Evolutionary conservation across 2,888 invertebrate genomes (phyloP).

Genomic region (Andrena haemorrhoa): DNA sequence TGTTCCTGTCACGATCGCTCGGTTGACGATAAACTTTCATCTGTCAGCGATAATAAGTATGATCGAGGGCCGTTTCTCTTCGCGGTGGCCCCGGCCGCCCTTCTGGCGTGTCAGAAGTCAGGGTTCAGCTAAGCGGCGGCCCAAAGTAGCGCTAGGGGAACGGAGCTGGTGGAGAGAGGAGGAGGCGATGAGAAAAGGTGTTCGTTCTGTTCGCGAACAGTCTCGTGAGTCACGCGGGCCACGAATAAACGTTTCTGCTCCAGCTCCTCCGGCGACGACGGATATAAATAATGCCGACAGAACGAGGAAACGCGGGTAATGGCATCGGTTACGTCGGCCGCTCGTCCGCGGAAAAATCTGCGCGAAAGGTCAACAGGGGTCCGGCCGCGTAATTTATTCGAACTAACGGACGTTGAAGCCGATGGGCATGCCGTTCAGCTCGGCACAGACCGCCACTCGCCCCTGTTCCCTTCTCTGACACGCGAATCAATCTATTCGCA

Average conservation of each 20-base stretch:
- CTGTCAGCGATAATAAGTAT: constrained; percentile 48
- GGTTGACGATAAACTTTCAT: constrained; percentile 36
- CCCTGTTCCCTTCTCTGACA: constrained; percentile 9
- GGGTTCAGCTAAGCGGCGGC: neutral
- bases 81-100: constrained; percentile 8
- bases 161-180: neutral
- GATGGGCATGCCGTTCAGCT: constrained; percentile 7
- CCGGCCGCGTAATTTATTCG: constrained; percentile 44
- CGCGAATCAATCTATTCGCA: constrained; percentile 18
- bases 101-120: constrained; percentile 9
- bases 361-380: constrained; percentile 42
- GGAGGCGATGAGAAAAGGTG: constrained; percentile 7
- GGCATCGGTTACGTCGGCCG: constrained; percentile 54
- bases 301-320: constrained; percentile 69
- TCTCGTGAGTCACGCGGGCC: constrained; percentile 72
- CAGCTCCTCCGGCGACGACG: constrained; percentile 63
- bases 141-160: constrained; percentile 7
- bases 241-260: constrained; percentile 72
- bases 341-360: constrained; percentile 41
- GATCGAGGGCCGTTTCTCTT: constrained; percentile 20
- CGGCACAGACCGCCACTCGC: neutral
- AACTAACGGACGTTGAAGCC: constrained; percentile 22
- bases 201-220: constrained; percentile 28
- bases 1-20: constrained; percentile 28
- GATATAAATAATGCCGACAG: constrained; percentile 71